Conservation (phyloP, 2,797 vertebrate species). For the Anomalospiza imberbis region DNA sequence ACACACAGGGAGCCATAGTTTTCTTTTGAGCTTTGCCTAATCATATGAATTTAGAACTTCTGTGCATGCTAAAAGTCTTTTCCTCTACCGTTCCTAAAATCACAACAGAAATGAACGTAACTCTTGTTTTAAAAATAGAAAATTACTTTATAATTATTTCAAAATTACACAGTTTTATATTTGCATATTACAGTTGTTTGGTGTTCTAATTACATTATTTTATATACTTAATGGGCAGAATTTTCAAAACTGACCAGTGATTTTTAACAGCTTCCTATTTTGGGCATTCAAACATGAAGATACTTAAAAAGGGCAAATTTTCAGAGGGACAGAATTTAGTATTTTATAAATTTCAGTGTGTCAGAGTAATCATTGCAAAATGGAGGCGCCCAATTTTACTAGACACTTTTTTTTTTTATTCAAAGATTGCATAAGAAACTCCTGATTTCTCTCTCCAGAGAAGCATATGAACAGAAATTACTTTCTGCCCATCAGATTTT, state of each 20-base stretch:
- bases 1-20: background rate
- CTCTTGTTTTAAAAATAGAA: background rate
- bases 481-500: background rate
- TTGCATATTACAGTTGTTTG: background rate
- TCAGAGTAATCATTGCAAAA: background rate
- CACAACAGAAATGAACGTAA: background rate
- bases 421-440: background rate
- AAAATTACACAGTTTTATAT: background rate
- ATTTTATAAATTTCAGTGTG: background rate
- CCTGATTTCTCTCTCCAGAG: background rate
- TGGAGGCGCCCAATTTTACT: rapidly evolving
- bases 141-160: background rate
- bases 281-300: background rate
- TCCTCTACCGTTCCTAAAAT: background rate
- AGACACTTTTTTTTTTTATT: background rate
- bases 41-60: background rate
- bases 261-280: background rate
- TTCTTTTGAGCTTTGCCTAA: background rate
- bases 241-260: background rate
- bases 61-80: background rate
- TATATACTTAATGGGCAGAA: background rate
- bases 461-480: background rate
- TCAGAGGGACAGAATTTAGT: background rate
- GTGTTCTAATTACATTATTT: background rate
- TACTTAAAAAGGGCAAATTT: background rate